Evolutionary conservation across 2,113 vertebrate genomes (phyloP).

Genomic region (Neotragus moschatus): DNA sequence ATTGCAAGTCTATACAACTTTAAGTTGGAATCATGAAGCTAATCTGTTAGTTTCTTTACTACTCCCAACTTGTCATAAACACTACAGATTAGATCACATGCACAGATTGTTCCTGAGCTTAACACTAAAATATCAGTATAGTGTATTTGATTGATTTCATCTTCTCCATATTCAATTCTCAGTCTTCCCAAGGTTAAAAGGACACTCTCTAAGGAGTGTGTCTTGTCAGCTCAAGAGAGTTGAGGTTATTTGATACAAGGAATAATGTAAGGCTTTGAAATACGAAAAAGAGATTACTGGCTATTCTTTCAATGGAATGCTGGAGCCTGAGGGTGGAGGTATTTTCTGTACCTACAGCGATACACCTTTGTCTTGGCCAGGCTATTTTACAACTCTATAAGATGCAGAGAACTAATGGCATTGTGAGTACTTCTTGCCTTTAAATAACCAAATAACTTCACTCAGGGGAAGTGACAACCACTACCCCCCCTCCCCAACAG

Average conservation of each 20-base stretch:
- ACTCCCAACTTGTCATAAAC: constrained; percentile 18
- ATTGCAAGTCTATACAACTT: background rate
- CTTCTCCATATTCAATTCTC: constrained; percentile 37
- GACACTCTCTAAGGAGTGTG: background rate
- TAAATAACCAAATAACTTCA: background rate
- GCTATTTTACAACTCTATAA: constrained; percentile 1
- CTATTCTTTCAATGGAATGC: background rate
- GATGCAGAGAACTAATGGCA: background rate
- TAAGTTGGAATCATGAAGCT: background rate
- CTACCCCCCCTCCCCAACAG: too few species aligned
- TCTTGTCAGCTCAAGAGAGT: constrained; percentile 9
- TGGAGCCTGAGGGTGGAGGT: background rate
- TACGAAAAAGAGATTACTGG: background rate
- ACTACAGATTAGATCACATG: background rate
- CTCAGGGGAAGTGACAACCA: background rate
- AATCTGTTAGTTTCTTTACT: constrained; percentile 14
- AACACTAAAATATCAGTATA: background rate
- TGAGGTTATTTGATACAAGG: background rate
- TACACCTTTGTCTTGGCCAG: background rate
- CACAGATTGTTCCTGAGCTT: constrained; percentile 8
- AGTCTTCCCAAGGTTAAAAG: constrained; percentile 55
- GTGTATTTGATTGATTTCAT: constrained; percentile 24
- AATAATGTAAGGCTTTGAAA: constrained; percentile 47
- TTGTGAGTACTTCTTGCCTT: background rate
- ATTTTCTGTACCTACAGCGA: background rate